Evolutionary conservation across 2,113 vertebrate genomes (phyloP).

Genomic region (Phylloscopus whistleri): DNA sequence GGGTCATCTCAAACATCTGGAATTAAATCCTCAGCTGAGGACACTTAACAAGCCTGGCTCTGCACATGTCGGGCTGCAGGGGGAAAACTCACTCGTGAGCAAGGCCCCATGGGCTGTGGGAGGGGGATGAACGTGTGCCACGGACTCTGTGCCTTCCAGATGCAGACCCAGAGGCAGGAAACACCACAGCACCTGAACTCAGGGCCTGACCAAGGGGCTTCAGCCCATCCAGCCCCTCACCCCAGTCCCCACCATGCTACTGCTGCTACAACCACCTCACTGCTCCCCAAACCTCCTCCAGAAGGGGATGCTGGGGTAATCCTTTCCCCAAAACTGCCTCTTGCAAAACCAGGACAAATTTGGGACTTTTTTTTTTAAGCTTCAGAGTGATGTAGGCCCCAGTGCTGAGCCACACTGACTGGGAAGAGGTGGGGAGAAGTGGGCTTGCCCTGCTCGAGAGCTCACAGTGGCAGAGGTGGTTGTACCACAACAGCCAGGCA

Average conservation of each 20-base stretch:
- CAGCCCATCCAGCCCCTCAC: not conserved
- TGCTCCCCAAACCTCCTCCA: not conserved
- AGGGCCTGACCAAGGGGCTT: not conserved
- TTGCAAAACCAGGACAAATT: not conserved
- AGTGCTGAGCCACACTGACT: not conserved
- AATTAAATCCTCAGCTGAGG: not conserved
- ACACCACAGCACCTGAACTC: rapidly evolving
- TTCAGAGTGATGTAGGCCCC: not conserved
- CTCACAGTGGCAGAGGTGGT: not conserved
- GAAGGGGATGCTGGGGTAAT: not conserved
- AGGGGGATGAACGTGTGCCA: not conserved
- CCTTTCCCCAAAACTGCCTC: not conserved
- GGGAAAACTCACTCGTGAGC: not conserved
- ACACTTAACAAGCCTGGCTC: not conserved
- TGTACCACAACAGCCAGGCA: not conserved
- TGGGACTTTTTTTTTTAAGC: not conserved
- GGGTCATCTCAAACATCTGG: slow-evolving; percentile 20
- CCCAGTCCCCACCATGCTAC: rapidly evolving
- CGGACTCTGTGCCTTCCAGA: not conserved
- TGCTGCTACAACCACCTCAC: not conserved
- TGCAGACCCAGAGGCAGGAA: no score
- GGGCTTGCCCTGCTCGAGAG: not conserved
- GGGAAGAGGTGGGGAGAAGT: not conserved
- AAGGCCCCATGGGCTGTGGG: not conserved
- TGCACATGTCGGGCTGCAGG: not conserved